A percentile compares a stretch with the other conserved stretches of the same genome.
phyloP scores from a whole-genome alignment of 2,888 invertebrate species.

The Cinara cedri region DNA sequence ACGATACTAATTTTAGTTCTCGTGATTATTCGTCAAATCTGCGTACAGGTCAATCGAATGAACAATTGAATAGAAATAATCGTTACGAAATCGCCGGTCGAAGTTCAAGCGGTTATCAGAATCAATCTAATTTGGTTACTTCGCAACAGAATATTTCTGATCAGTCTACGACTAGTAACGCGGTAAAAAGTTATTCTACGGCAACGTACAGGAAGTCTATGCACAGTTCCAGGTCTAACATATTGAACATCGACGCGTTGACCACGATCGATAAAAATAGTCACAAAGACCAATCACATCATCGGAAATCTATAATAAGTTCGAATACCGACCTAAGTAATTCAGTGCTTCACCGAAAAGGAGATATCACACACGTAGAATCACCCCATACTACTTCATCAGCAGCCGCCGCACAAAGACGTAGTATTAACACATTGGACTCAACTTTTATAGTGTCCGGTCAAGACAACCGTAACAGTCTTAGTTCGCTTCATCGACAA shows the following conservation, averaged over 20 bases:
- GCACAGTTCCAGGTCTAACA: constrained; percentile 59
- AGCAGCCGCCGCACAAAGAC: constrained; percentile 75
- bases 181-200: constrained; percentile 61
- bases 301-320: constrained; percentile 76
- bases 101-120: not conserved
- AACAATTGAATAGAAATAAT: not conserved
- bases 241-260: constrained; percentile 51
- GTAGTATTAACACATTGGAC: constrained; percentile 79
- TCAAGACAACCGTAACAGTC: constrained; percentile 75
- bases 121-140: not conserved
- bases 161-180: not conserved
- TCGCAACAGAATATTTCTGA: constrained; percentile 9
- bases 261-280: not conserved
- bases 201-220: constrained; percentile 63
- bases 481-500: constrained; percentile 80
- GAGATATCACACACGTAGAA: constrained; percentile 67
- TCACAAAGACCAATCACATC: constrained; percentile 65
- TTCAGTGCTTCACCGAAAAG: constrained; percentile 79
- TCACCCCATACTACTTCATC: constrained; percentile 74
- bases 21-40: not conserved
- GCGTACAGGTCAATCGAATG: constrained; percentile 12
- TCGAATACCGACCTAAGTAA: constrained; percentile 75
- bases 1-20: not conserved
- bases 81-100: not conserved
- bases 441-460: constrained; percentile 73